Evolutionary conservation across 35 echinoderm and acorn worm genomes (phyloP).

Genomic region (Ophiothrix spiculata): DNA sequence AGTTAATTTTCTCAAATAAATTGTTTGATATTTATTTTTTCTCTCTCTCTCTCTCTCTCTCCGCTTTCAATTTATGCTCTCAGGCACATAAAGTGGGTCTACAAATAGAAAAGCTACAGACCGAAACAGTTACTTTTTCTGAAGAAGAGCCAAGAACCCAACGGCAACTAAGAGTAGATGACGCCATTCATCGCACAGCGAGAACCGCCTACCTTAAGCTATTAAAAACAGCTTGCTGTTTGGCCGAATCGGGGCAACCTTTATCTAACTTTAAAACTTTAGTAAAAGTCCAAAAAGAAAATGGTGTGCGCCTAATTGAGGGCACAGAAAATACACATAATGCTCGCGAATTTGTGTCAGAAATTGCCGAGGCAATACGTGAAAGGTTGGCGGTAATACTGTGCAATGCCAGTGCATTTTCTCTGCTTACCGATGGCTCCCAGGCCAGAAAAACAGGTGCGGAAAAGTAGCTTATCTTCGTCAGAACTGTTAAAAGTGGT

Average conservation of each 20-base stretch:
- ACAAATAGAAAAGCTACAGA: constrained; percentile 10
- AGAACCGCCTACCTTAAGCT: constrained; percentile 53
- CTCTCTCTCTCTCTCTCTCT: no score
- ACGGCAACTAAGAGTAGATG: constrained; percentile 31
- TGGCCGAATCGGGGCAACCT: constrained; percentile 36
- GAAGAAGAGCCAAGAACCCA: neutral
- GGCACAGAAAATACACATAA: constrained; percentile 17
- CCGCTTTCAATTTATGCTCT: no score
- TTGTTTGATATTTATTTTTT: no score
- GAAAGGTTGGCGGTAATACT: constrained; percentile 23
- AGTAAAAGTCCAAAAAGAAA: constrained; percentile 40
- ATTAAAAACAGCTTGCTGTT: constrained; percentile 48
- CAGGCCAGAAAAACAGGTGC: constrained; percentile 56
- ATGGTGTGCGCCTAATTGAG: constrained; percentile 31
- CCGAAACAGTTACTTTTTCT: neutral
- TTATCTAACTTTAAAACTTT: constrained; percentile 47
- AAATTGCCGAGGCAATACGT: constrained; percentile 54
- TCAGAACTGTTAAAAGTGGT: constrained; percentile 24
- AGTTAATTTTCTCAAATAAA: no score
- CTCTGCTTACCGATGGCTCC: constrained; percentile 46
- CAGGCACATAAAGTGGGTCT: constrained; percentile 51
- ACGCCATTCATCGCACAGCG: constrained; percentile 10
- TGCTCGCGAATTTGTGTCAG: constrained; percentile 37
- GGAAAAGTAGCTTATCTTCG: constrained; percentile 46
- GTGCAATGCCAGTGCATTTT: constrained; percentile 36